phyloP scores from a whole-genome alignment of 2,797 vertebrate species.

The Helostoma temminkii region DNA sequence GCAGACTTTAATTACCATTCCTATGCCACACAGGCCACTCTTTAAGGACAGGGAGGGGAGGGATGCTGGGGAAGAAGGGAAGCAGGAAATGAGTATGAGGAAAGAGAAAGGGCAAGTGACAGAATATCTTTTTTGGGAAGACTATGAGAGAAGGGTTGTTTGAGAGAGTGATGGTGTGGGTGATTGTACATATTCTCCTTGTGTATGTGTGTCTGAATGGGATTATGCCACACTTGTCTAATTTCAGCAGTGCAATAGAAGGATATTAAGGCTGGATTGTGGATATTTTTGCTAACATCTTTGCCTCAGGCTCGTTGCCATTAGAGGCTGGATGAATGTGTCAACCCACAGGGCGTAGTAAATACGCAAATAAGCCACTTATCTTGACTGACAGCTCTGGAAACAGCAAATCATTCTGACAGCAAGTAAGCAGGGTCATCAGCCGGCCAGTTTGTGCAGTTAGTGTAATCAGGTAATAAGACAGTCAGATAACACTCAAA shows the following conservation, averaged over 20 bases:
- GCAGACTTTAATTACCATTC: constrained; percentile 83
- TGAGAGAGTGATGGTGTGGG: constrained; percentile 10
- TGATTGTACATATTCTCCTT: constrained; percentile 4
- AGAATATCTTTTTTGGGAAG: constrained; percentile 23
- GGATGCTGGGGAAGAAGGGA: not conserved
- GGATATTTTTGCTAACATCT: constrained; percentile 39
- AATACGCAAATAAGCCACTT: constrained; percentile 62
- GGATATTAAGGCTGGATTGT: constrained; percentile 33
- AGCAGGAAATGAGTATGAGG: constrained; percentile 52
- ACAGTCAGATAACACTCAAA: constrained; percentile 1
- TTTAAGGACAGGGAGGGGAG: constrained; percentile 49
- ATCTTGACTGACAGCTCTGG: constrained; percentile 50
- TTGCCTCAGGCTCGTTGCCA: constrained; percentile 50
- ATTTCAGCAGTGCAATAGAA: constrained; percentile 31
- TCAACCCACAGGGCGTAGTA: constrained; percentile 24
- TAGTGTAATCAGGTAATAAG: constrained; percentile 21
- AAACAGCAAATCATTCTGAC: constrained; percentile 30
- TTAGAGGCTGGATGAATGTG: constrained; percentile 48
- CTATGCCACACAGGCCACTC: constrained; percentile 59
- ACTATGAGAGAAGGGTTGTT: not conserved
- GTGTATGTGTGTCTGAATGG: constrained; percentile 13
- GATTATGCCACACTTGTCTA: constrained; percentile 49
- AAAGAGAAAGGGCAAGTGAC: constrained; percentile 1
- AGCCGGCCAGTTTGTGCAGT: not conserved
- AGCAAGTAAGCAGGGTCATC: constrained; percentile 1